Percentiles rank a stretch among this genome's conserved stretches.
Evolutionary conservation across 2,113 vertebrate genomes (phyloP).

Genomic region (Lamprologus callipterus): DNA sequence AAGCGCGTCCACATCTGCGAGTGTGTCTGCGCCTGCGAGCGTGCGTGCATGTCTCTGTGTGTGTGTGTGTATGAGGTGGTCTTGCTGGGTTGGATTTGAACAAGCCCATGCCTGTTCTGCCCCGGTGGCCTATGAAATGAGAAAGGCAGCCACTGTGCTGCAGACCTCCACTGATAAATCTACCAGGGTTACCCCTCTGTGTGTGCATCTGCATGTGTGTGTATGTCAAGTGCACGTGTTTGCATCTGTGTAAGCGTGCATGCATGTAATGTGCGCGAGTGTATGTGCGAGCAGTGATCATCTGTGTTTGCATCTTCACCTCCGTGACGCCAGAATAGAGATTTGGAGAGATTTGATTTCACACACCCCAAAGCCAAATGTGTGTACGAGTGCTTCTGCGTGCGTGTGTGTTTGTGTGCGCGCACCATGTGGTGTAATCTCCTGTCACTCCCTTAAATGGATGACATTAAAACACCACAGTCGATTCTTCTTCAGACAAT

Average conservation of each 20-base stretch:
- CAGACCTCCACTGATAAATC: constrained; percentile 77
- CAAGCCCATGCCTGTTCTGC: constrained; percentile 81
- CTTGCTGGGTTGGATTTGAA: constrained; percentile 82
- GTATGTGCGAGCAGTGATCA: constrained; percentile 45
- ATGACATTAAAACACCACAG: constrained; percentile 67
- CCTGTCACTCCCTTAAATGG: constrained; percentile 52
- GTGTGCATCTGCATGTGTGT: constrained; percentile 42
- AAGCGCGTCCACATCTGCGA: constrained; percentile 36
- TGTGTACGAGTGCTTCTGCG: not conserved
- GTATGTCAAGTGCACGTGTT: constrained; percentile 23
- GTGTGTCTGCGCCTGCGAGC: not conserved
- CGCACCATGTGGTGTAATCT: constrained; percentile 52
- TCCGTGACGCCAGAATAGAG: constrained; percentile 59
- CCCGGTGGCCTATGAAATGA: constrained; percentile 84
- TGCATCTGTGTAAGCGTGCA: constrained; percentile 47
- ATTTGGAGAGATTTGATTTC: constrained; percentile 68
- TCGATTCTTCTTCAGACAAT: constrained; percentile 49
- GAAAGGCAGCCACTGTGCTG: constrained; percentile 84
- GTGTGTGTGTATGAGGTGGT: constrained; percentile 58
- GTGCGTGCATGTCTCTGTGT: not conserved
- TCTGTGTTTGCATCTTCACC: constrained; percentile 62
- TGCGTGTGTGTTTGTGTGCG: not conserved
- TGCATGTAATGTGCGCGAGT: constrained; percentile 47
- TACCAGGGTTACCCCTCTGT: constrained; percentile 66
- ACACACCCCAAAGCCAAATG: constrained; percentile 42